Evolutionary conservation across 1,140 invertebrate genomes (phyloP), one percentile per base, ranked within the genome.

Genomic region (Drosophila miranda): DNA sequence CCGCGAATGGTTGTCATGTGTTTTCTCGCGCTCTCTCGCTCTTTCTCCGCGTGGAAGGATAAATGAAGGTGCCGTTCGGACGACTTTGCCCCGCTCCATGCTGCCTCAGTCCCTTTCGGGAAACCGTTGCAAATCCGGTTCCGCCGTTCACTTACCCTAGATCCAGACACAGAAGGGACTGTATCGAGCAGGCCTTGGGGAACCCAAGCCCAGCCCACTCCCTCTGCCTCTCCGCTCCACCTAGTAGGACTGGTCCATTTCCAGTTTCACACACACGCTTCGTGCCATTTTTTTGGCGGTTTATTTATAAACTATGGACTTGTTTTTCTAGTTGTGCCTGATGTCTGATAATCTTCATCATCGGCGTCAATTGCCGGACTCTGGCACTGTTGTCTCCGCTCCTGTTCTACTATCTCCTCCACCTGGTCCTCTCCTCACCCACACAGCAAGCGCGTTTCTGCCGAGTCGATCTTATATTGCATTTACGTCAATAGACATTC

Each of bases 301-400:
- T 81, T 86, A 86, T 86, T 87, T 86, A 61, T 86, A 86, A 84
- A 81, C 69, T 79, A 64, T 71, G 82, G 73, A 86, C 81, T 86
- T 87, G 81, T 86, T 86, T 86, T 86, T 86, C 81, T 86, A 86
- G 81, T 86, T 86, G 41, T 57, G 73, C 77, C 67, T 86, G 81
- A 26, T 26, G 23, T 4, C 5, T 26, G 23, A 81, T 86, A 81
- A 87, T 79, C 77, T 56, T 68, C 80, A 57, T 73, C 67, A 77
- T 86, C 73, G 61, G 44, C 56, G 54, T 28, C 73, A 63, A 86
- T 63, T 59, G 67, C 67, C 59, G 57, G 38, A 34, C 64, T 26
- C 70, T 75, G 70, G 6, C 23, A 21, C 57, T 30, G 21, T 49
- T 42, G 43, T 41, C 23, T 30, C 55, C 45, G 56, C 21, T 38